phyloP scores from a whole-genome alignment of 2,113 vertebrate genomes.

The Zosterops hypoxanthus region DNA sequence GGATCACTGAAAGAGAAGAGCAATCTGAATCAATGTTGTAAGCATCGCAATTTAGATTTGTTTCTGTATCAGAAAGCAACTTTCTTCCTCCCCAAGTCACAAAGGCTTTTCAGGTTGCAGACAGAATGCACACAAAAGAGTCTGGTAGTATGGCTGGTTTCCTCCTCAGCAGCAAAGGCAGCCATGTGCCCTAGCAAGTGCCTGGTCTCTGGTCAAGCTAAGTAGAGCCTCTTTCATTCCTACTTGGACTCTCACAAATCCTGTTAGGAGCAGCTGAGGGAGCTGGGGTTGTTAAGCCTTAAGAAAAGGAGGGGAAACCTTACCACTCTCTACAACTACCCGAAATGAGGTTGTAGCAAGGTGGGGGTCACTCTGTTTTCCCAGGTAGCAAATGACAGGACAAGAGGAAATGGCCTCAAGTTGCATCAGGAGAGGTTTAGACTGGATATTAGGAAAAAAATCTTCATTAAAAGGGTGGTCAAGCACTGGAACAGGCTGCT shows the following conservation, averaged over 20 bases:
- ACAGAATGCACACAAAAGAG: background rate
- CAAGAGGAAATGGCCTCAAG: background rate
- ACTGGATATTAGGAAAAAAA: background rate
- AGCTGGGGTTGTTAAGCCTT: background rate
- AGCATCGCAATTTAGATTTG: background rate
- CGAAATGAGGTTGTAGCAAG: background rate
- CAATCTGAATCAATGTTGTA: background rate
- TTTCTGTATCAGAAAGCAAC: background rate
- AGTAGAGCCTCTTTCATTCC: background rate
- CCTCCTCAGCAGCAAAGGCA: background rate
- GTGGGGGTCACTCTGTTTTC: background rate
- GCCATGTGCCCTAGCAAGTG: fast-evolving
- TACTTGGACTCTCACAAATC: background rate
- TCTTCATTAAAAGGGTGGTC: background rate
- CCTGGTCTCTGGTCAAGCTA: background rate
- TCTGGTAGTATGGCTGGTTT: background rate
- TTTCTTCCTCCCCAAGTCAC: background rate
- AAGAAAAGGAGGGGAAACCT: background rate
- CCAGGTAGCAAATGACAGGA: background rate
- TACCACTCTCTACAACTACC: background rate
- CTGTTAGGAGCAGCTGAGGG: background rate
- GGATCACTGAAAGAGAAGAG: background rate
- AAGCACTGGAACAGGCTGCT: background rate
- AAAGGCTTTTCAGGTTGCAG: background rate
- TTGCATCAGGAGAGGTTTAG: background rate